phyloP scores from a whole-genome alignment of 2,113 vertebrate species.

The Tetraodon nigroviridis region DNA sequence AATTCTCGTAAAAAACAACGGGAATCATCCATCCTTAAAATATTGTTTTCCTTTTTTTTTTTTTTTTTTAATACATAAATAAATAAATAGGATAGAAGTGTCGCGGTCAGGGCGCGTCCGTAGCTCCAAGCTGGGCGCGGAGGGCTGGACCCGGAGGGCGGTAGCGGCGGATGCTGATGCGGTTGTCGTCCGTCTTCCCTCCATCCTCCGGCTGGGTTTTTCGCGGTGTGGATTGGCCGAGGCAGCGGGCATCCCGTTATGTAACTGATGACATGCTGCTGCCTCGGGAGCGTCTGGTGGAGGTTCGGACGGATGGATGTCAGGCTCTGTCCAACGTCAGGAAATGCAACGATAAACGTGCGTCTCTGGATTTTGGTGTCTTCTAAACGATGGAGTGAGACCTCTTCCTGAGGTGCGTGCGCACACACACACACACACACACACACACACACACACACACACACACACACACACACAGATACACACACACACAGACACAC shows the following conservation, averaged over 20 bases:
- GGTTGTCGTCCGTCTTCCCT: slow-evolving; percentile 17
- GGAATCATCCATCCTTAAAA: too few species aligned
- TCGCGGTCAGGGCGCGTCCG: background rate
- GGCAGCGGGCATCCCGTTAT: slow-evolving; percentile 44
- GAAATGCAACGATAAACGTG: background rate
- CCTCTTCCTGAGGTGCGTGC: slow-evolving; percentile 39
- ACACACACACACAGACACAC: too few species aligned
- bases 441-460: too few species aligned
- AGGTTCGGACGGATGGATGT: too few species aligned
- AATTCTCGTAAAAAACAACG: too few species aligned
- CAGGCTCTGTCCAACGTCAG: background rate
- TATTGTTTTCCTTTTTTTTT: too few species aligned
- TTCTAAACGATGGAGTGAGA: slow-evolving; percentile 10
- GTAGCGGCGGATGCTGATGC: slow-evolving; percentile 19
- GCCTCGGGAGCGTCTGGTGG: too few species aligned
- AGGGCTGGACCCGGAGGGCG: slow-evolving; percentile 1
- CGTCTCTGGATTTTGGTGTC: background rate
- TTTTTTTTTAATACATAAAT: too few species aligned
- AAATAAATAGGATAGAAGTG: too few species aligned
- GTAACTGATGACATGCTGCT: slow-evolving; percentile 41
- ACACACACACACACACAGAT: too few species aligned
- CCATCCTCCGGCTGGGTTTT: slow-evolving; percentile 28
- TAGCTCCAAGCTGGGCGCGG: slow-evolving; percentile 20
- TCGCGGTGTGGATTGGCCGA: slow-evolving; percentile 41
- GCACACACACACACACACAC: slow-evolving; percentile 13